Conservation (phyloP, 92 coral and sea anemone genomes). For the Phenganax marumi region DNA sequence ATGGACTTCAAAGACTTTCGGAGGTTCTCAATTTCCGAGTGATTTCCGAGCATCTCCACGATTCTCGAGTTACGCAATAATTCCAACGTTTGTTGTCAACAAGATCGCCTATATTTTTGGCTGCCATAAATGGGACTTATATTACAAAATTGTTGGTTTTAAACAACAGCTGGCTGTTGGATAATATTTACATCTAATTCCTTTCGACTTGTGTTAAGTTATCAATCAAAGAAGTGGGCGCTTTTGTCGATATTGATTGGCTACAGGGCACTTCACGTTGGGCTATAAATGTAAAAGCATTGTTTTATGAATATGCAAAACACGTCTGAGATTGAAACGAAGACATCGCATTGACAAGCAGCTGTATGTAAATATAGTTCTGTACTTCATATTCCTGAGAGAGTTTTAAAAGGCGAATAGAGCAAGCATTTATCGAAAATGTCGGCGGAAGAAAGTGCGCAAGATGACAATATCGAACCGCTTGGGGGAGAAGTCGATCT, state of each 20-base stretch:
- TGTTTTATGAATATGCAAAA: conserved; percentile 34
- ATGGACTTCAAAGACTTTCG: no score
- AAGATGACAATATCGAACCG: conserved; percentile 7
- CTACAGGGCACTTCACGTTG: conserved; percentile 1
- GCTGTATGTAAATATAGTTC: conserved; percentile 6
- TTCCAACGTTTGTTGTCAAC: no score
- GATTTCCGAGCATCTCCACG: no score
- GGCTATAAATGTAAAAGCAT: background rate
- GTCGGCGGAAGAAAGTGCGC: conserved; percentile 1
- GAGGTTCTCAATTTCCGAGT: no score
- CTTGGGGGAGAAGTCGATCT: background rate
- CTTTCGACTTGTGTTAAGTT: background rate
- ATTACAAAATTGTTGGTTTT: background rate
- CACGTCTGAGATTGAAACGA: conserved; percentile 1
- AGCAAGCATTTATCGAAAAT: background rate
- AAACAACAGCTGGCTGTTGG: conserved; percentile 10
- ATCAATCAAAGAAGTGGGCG: background rate
- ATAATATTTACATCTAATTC: conserved; percentile 1
- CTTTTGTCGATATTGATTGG: conserved; percentile 3
- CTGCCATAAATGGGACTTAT: background rate
- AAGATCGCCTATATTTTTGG: background rate
- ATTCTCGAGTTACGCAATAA: conserved; percentile 4
- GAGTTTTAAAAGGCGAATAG: background rate
- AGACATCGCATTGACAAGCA: conserved; percentile 22
- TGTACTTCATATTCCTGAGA: background rate